Conservation (phyloP, 2,888 invertebrate genomes). For the Nomada hirtipes region DNA sequence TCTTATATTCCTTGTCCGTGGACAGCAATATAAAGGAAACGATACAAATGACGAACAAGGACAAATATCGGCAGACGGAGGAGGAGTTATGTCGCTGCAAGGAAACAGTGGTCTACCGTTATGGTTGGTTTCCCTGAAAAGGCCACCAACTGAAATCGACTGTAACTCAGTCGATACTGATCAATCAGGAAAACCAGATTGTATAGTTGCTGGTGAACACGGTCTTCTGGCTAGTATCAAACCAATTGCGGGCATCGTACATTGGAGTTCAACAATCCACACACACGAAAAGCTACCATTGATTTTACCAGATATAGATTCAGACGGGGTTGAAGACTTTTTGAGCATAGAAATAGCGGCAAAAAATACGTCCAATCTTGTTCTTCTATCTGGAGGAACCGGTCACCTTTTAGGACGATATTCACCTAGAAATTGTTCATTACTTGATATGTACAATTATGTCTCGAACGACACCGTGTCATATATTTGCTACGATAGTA, state of each 20-base stretch:
- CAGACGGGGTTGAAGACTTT: constrained; percentile 90
- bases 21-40: constrained; percentile 81
- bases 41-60: constrained; percentile 71
- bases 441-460: constrained; percentile 72
- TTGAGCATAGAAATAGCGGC: constrained; percentile 81
- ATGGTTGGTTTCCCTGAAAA: constrained; percentile 90
- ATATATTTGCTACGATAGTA: constrained; percentile 74
- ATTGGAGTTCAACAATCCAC: constrained; percentile 87
- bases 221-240: constrained; percentile 88
- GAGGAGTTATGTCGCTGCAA: constrained; percentile 90
- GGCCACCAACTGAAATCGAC: constrained; percentile 90
- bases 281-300: constrained; percentile 89
- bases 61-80: constrained; percentile 84
- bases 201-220: constrained; percentile 90
- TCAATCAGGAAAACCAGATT: constrained; percentile 89
- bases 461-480: constrained; percentile 72
- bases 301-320: constrained; percentile 89
- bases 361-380: constrained; percentile 83
- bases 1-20: constrained; percentile 90
- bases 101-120: constrained; percentile 90
- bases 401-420: constrained; percentile 87
- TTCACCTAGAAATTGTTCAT: constrained; percentile 63
- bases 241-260: constrained; percentile 86
- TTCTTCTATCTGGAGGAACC: constrained; percentile 89
- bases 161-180: constrained; percentile 91